Base-by-base conservation (phyloP, 1,140 invertebrate species). In the Ridgeia piscesae region DNA sequence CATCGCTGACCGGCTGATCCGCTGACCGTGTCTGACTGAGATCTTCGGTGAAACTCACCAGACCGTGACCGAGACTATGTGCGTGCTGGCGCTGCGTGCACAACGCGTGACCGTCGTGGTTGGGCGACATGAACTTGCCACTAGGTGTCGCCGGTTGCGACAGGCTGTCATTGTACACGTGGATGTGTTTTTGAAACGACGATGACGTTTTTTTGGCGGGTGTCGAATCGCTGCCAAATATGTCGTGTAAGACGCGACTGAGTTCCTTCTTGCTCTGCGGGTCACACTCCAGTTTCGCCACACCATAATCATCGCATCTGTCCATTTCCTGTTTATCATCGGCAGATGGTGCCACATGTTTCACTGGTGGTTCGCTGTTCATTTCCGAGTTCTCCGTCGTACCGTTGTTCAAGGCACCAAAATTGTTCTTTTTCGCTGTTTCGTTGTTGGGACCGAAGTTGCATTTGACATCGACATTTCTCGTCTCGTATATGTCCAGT, bases 21-120 rank as follows among this genome's bases (percentile, higher is more conserved):
- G 33, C 89, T 90, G 31, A 90, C 33, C 35, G 35, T 6, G 91
- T 90, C 89, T 35, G 34, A 42, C 91, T 58, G 17, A 35, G 33
- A 34, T 91, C 91, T 27, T 48, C 50, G 33, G 91, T 35, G 35
- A 34, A 34, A 91, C 91, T 34, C 33, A 91, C 34, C 34, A 34
- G 35, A 31, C 34, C 33, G 11, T 27, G 35, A 11, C 42, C 91
- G 11, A 34, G 34, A 48, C 91, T 48, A 21, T 35, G 8, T 17
- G 34, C 21, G 17, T 91, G 34, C 35, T 91, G 34, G 34, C 91
- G 91, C 48, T 91, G 50, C 11, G 34, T 21, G 8, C 34, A n/a
- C 4, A 34, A 91, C 31, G 34, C 6, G 35, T 42, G 42, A 42
- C 42, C 11, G 4, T 42, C 34, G 34, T 33, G 33, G 35, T 33